Base-by-base conservation (phyloP, 2,113 vertebrate genomes). In the Pangasianodon hypophthalmus region DNA sequence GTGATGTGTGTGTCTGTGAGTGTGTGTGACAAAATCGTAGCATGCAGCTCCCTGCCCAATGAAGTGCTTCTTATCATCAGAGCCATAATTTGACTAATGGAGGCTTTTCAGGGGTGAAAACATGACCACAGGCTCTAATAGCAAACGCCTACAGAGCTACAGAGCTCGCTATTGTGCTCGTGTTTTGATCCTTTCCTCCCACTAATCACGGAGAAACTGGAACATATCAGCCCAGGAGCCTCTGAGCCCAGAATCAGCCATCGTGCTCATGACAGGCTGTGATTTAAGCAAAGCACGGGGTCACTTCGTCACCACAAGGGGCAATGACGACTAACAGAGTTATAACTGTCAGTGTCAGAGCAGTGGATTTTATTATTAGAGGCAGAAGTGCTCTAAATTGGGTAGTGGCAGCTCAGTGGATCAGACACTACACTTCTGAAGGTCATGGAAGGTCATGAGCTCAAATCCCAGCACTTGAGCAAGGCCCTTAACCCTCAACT, bases 211-310 rank as follows among this genome's bases (percentile, higher is more conserved):
- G 90, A 71, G 73, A 56, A 81, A 26, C 21, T 24, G 32, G 87
- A 79, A 88, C 87, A 73, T 88, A 91, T 89, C 69, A 81, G 92
- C 87, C 6, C 85, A 92, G 93, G 93, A 92, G 87, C 71, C 77
- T 88, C 29, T 88, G 67, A 64, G 69, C 85, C 54, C 88, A 84
- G 91, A 92, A 87, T 81, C 64, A 62, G 16, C 18, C 10, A 6
- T 82, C 48, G 84, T 67, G 48, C 85, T 90, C 75, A 56, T 91
- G 91, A 90, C 93, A 89, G 89, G 84, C 86, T 77, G 86, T 62
- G 91, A 92, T 90, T 90, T 90, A 90, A 89, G 89, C 92, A 88
- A 90, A 92, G 92, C 92, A 92, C 83, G 89, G 94, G 94, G 95
- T 94, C 93, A 92, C 84, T 92, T 84, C 62, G 88, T 91, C 86